Evolutionary conservation across 2,797 vertebrate species (phyloP), one percentile per base, ranked within the genome.

Genomic region (Acridotheres tristis): DNA sequence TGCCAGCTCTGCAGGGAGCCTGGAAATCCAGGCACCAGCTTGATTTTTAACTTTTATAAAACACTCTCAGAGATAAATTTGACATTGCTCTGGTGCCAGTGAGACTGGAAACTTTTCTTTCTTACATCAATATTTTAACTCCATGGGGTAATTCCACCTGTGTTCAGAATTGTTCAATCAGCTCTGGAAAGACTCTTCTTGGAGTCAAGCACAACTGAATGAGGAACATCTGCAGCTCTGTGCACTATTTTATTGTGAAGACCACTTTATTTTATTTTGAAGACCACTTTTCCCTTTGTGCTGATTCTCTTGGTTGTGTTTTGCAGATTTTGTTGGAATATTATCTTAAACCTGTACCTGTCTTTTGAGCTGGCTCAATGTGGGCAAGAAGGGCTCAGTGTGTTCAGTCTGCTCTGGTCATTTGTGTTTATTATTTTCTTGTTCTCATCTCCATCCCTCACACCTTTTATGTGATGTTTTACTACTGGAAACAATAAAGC

Each of bases 401-500:
- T 63, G 15, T 40, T 78, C n/a, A 22, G 14, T 74, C 72, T 82
- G 38, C 81, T 59, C 34, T 55, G 62, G 48, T 74, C 1, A 3
- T 81, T 79, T 55, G 73, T 85, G 72, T 82, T 89, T 65, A 8
- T 77, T 40, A 13, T 80, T 92, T 88, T 26, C 54, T 75, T 83
- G 61, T 72, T 80, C 54, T 83, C 1, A 0, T 81, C 59, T 79
- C 80, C 58, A 29, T 77, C 82, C 68, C 36, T 94, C 81, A 62
- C 62, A 75, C 48, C 58, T 81, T 77, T 84, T 81, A 59, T 75
- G 68, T 88, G 66, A 20, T 76, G 72, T 89, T 93, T 91, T 89
- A 91, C 65, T 81, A 59, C 57, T 85, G 87, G 58, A 94, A 88
- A 88, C 85, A 96, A 96, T 97, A 96, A 97, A 96, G 73, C 69